phyloP scores from a whole-genome alignment of 1,140 invertebrate genomes.

The Popillia japonica region DNA sequence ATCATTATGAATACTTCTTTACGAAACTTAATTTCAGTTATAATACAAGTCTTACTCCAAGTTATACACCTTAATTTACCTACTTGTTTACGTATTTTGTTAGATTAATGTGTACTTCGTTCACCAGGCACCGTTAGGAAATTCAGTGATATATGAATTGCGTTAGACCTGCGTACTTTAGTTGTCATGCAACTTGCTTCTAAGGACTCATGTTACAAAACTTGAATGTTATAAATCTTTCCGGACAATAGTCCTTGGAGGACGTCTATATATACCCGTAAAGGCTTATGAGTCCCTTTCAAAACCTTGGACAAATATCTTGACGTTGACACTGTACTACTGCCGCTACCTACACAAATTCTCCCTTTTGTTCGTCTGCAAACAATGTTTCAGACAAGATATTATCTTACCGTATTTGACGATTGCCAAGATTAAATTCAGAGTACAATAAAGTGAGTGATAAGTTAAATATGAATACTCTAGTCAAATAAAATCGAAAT shows the following conservation, averaged over 20 bases:
- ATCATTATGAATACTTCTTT: too few relatives aligned
- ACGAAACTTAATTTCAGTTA: too few relatives aligned
- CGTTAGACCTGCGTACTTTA: neutral
- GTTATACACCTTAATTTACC: too few relatives aligned
- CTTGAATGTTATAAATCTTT: neutral
- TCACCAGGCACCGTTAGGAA: too few relatives aligned
- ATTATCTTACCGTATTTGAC: neutral
- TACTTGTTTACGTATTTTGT: too few relatives aligned
- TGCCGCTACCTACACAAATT: neutral
- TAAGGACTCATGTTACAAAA: neutral
- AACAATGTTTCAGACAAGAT: neutral
- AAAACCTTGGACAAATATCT: neutral
- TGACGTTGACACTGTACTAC: neutral
- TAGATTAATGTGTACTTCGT: too few relatives aligned
- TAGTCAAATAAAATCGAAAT: too few relatives aligned
- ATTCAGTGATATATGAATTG: neutral
- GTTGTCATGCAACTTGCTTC: neutral
- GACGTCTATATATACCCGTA: neutral
- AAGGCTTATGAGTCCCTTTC: neutral
- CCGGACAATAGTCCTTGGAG: neutral
- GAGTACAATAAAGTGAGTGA: neutral
- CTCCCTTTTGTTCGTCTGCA: neutral
- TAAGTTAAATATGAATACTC: too few relatives aligned
- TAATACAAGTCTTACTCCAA: too few relatives aligned
- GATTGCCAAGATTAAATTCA: conserved; percentile 5